Evolutionary conservation across 2,113 vertebrate species (phyloP), one percentile per base, ranked within the genome.

Genomic region (Diadophis punctatus): DNA sequence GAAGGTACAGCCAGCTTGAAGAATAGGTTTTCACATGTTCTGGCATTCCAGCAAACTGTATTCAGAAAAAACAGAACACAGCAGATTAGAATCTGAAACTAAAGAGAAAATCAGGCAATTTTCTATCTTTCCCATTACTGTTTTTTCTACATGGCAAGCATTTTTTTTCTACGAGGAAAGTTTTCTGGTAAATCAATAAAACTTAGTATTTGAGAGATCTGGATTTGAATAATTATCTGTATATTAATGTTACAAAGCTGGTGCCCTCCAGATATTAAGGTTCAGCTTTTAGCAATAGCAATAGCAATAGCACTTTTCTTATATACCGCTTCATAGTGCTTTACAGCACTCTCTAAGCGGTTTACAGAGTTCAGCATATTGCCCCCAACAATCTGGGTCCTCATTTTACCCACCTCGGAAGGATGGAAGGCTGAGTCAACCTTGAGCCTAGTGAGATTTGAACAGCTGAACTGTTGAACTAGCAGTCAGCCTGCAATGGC

Each of bases 1-100:
- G 43, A 0, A 0, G 99, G 98, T 30, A 99, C 96, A 0, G 51
- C 94, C 90, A 99, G 98, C 0, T 18, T 16, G 68, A 95, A 94
- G 49, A 90, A 34, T 55, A 25, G 95, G 93, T 85, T n/a, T 2
- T 95, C 55, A 95, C 98, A 99, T 1, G 93, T 93, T 0, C 87
- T 90, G 58, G 92, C 6, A 88, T 97, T 94, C 0, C 51, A 49
- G 86, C 98, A 99, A 56, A 93, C 98, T 98, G 89, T 3, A 95
- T 92, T 30, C 89, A 80, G 39, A 95, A 60, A 60, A 94, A 58
- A 89, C 90, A 14, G 93, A 90, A 86, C n/a, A 90, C 20, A 46
- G 80, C 10, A 16, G 12, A 0, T 94, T 30, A 12, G 39, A 48
- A 93, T 25, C 52, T 10, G 1, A 25, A n/a, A 23, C 56, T 27